Conservation (phyloP, 2,113 vertebrate species). For the Nettapus auritus region DNA sequence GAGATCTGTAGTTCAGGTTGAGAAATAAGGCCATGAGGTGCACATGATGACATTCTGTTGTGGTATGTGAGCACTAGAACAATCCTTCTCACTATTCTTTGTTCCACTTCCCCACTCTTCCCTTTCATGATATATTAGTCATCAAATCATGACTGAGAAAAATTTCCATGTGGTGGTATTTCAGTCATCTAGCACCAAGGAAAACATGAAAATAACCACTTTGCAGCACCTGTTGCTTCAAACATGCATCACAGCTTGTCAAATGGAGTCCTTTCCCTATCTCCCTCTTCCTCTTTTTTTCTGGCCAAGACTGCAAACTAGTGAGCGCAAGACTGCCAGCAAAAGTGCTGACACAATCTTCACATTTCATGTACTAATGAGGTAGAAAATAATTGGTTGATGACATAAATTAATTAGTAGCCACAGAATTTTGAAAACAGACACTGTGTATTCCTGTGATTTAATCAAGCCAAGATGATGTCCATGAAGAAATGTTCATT, state of each 20-base stretch:
- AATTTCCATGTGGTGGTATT: neutral
- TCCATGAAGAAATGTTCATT: neutral
- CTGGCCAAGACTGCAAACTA: slow-evolving; percentile 54
- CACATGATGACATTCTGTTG: neutral
- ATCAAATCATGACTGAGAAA: neutral
- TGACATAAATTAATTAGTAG: slow-evolving; percentile 67
- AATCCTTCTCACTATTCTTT: neutral
- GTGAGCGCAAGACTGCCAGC: neutral
- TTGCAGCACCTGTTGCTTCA: slow-evolving; percentile 30
- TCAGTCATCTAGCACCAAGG: neutral
- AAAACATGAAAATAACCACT: slow-evolving; percentile 1
- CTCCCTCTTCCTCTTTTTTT: neutral
- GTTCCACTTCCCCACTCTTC: neutral
- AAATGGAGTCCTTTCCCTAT: neutral
- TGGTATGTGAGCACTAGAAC: neutral
- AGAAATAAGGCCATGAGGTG: neutral
- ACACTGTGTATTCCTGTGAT: slow-evolving; percentile 30
- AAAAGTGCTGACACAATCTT: slow-evolving; percentile 56
- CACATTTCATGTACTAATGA: slow-evolving; percentile 56
- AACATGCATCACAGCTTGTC: neutral
- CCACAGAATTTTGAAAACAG: slow-evolving; percentile 49
- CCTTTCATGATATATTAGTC: slow-evolving; percentile 5
- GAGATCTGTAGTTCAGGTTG: neutral
- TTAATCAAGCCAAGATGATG: slow-evolving; percentile 42
- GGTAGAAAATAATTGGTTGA: slow-evolving; percentile 70